Conservation (phyloP, 2,888 invertebrate genomes). For the Lithosia quadra region DNA sequence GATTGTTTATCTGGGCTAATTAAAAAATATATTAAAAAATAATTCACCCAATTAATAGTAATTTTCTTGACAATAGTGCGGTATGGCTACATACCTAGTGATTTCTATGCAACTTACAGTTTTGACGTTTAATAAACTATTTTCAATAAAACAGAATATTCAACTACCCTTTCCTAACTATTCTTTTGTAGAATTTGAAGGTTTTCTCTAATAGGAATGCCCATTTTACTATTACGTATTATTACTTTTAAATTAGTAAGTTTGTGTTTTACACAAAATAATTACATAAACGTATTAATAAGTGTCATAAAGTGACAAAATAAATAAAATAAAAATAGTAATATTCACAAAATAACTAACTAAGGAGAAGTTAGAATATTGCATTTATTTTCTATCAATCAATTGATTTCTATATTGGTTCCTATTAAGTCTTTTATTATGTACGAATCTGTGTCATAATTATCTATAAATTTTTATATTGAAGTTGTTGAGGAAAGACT, state of each 20-base stretch:
- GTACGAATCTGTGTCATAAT: conserved; percentile 59
- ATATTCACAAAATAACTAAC: conserved; percentile 50
- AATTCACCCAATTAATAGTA: not conserved
- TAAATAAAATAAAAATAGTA: conserved; percentile 54
- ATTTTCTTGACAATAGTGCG: not conserved
- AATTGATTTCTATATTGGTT: conserved; percentile 55
- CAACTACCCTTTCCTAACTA: not conserved
- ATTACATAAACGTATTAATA: conserved; percentile 19
- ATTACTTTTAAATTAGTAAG: conserved; percentile 38
- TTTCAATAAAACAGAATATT: not conserved
- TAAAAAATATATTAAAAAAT: not conserved
- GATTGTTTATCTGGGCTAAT: not conserved
- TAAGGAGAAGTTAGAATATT: conserved; percentile 53
- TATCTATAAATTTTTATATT: conserved; percentile 51
- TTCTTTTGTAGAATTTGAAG: not conserved
- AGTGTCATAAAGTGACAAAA: conserved; percentile 25
- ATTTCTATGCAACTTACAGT: not conserved
- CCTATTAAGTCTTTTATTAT: conserved; percentile 55
- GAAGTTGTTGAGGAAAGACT: conserved; percentile 78
- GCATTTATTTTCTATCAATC: conserved; percentile 66
- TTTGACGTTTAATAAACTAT: not conserved
- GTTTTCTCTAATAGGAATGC: conserved; percentile 31
- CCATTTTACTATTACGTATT: conserved; percentile 44
- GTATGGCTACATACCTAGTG: not conserved
- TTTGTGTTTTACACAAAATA: conserved; percentile 23